Evolutionary conservation across 2,797 vertebrate genomes (phyloP).

Genomic region (Malurus leucopterus): DNA sequence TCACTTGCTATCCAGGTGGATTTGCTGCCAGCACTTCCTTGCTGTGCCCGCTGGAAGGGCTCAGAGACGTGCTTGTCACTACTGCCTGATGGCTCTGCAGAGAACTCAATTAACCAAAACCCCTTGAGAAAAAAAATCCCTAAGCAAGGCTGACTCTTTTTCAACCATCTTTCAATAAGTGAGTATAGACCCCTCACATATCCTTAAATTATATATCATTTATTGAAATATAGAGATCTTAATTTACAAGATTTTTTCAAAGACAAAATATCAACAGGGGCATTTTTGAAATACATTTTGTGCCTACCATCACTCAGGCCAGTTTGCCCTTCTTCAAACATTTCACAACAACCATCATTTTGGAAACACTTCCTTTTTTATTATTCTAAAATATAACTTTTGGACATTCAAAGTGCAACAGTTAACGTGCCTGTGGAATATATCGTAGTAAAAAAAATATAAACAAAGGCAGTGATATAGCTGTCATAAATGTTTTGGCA

Average conservation of each 20-base stretch:
- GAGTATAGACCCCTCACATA: slow-evolving; percentile 47
- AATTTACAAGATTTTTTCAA: slow-evolving; percentile 83
- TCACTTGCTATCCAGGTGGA: not conserved
- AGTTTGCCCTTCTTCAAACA: slow-evolving; percentile 61
- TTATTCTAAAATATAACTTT: slow-evolving; percentile 84
- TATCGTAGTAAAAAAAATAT: slow-evolving; percentile 88
- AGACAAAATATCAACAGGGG: slow-evolving; percentile 63
- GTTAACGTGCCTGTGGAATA: slow-evolving; percentile 85
- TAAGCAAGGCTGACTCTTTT: not conserved
- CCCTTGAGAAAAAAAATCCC: not conserved
- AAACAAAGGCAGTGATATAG: slow-evolving; percentile 92
- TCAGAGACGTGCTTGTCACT: not conserved
- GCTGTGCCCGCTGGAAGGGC: not conserved
- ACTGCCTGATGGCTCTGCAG: not conserved
- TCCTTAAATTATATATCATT: slow-evolving; percentile 88
- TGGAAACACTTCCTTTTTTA: slow-evolving; percentile 75
- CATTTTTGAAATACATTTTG: slow-evolving; percentile 62
- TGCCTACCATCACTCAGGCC: slow-evolving; percentile 34
- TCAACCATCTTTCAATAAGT: slow-evolving; percentile 36
- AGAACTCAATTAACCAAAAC: not conserved
- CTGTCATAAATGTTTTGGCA: slow-evolving; percentile 83
- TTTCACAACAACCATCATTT: slow-evolving; percentile 68
- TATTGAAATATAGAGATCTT: slow-evolving; percentile 99
- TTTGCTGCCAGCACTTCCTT: not conserved
- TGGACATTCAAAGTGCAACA: slow-evolving; percentile 92